Evolutionary conservation across 2,797 vertebrate species (phyloP), one percentile per base, ranked within the genome.

Genomic region (Sebastes goodei): DNA sequence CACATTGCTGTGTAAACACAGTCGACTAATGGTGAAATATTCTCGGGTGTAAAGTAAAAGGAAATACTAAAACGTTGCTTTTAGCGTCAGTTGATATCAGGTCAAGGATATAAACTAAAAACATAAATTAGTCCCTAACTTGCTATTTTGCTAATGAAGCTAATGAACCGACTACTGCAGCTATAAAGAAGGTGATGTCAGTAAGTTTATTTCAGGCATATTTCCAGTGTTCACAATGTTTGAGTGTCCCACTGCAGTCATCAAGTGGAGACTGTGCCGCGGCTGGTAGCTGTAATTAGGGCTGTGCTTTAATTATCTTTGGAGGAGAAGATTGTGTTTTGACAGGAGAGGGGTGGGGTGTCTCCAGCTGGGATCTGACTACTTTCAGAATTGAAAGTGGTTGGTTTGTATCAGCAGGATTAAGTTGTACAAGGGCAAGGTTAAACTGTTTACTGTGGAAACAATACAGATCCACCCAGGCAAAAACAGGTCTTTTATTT

Each of bases 311-410:
- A 93, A 94, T 94, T 93, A 92, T 95, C 91, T 93, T 86, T 88
- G 71, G 82, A 91, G 80, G 81, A 86, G 87, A 93, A 92, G 88
- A 94, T 93, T 89, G 85, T 92, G 90, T 92, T 95, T 93, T 95
- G 91, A 93, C 88, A 92, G 83, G 72, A 81, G 86, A 86, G 73
- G 87, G 85, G 87, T 82, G 81, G 80, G 68, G 77, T 81, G 81
- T 87, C 82, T 93, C 89, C 65, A 86, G 75, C 88, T 86, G 88
- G 83, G 78, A 86, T 86, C 81, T 69, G 67, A 80, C 65, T 90
- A 35, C 81, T 88, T 67, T 74, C 71, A 83, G 62, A 87, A 84
- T 53, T 80, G 69, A 88, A 84, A 81, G 82, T 80, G 78, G 65
- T 83, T 79, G 79, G 60, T 92, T 86, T 85, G 65, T 73, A 86